These are phyloP conservation scores for Herpetotheres cachinnans DNA, from an alignment of 2,113 vertebrate genomes.

Conservation along the genomic window DNA sequence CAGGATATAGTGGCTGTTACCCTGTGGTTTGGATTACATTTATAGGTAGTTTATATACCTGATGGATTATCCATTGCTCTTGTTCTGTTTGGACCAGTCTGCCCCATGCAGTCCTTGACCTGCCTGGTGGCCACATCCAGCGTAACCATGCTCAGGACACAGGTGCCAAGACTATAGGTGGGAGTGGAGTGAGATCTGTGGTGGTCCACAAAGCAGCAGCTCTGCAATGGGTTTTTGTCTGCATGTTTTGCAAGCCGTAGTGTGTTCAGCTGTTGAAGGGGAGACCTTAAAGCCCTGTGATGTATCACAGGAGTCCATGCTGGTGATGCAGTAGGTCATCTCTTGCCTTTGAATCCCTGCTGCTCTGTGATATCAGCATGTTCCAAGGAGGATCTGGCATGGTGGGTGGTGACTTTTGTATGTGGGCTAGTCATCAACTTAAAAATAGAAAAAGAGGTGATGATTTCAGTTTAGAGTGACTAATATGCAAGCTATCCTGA, in stretches of 20 bases:
- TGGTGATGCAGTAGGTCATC: not conserved
- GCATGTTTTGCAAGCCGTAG: not conserved
- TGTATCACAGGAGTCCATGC: not conserved
- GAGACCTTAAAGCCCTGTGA: not conserved
- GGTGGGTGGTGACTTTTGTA: not conserved
- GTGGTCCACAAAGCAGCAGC: not conserved
- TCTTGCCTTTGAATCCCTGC: not conserved
- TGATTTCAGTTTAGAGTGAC: not conserved
- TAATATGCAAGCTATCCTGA: not conserved
- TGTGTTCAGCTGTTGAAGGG: not conserved
- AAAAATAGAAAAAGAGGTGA: not conserved
- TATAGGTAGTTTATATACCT: not conserved
- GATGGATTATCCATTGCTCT: not conserved
- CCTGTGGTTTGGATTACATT: not conserved
- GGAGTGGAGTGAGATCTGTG: not conserved
- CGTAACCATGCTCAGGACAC: not conserved
- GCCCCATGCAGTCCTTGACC: not conserved
- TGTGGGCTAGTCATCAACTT: not conserved
- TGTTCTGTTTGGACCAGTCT: not conserved
- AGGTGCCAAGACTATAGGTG: not conserved
- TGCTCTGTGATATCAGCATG: not conserved
- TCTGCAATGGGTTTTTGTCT: not conserved
- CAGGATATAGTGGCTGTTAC: not conserved
- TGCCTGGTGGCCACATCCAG: not conserved
- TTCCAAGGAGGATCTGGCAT: not conserved